Evolutionary conservation across 2,888 invertebrate genomes (phyloP).

Genomic region (Yponomeuta malinellus): DNA sequence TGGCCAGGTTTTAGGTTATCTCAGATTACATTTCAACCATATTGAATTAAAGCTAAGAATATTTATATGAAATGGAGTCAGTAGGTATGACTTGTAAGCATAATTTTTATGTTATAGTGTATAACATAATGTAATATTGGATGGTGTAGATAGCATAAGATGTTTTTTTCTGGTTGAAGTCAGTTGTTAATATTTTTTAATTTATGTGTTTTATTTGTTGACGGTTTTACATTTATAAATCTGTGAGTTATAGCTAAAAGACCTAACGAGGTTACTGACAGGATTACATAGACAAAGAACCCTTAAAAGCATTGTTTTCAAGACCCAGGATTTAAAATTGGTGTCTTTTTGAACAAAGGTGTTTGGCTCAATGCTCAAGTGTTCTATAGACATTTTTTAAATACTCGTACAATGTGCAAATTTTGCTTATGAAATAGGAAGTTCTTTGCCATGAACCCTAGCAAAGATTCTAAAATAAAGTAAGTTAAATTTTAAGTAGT

Average conservation of each 20-base stretch:
- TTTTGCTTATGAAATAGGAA: background rate
- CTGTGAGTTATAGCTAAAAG: background rate
- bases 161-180: background rate
- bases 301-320: no score
- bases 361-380: no score
- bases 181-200: slow-evolving; percentile 11
- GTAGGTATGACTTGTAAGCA: slow-evolving; percentile 11
- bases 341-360: no score
- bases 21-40: background rate
- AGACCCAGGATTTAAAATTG: no score
- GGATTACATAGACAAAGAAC: no score
- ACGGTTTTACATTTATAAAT: background rate
- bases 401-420: no score
- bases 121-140: slow-evolving; percentile 9
- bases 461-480: background rate
- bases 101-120: slow-evolving; percentile 9
- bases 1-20: background rate
- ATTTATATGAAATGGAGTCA: slow-evolving; percentile 9
- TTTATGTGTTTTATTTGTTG: background rate
- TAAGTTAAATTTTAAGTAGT: background rate
- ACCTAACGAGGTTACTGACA: no score
- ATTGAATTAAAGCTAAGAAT: background rate
- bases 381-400: no score
- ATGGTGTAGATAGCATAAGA: background rate
- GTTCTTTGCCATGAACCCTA: background rate